Percentiles rank a stretch among this genome's conserved stretches.
These are phyloP conservation scores for Limanda limanda DNA, from an alignment of 2,113 vertebrate genomes.

Conservation along the genomic window DNA sequence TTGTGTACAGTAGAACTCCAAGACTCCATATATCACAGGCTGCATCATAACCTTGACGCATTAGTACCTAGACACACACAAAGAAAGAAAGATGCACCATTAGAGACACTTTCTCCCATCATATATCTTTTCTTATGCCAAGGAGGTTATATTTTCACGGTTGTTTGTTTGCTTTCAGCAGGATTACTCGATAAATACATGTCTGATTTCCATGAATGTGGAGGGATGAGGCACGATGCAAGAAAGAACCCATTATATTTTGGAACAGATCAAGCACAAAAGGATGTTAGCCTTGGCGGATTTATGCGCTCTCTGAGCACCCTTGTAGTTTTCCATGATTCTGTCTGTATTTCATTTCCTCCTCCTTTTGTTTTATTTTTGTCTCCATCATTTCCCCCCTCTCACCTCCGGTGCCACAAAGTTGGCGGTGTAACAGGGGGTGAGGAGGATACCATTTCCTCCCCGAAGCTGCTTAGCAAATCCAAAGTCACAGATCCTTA, in stretches of 20 bases:
- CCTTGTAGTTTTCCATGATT: not conserved
- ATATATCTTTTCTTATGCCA: not conserved
- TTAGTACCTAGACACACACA: constrained; percentile 78
- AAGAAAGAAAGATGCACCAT: constrained; percentile 8
- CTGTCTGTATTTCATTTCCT: not conserved
- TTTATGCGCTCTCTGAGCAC: not conserved
- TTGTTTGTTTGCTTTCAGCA: not conserved
- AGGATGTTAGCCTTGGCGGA: not conserved
- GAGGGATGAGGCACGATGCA: not conserved
- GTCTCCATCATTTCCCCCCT: not conserved
- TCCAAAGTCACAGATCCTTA: constrained; percentile 97
- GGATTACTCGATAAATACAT: not conserved
- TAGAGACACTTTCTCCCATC: not conserved
- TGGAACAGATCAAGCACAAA: not conserved
- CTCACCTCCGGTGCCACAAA: constrained; percentile 98
- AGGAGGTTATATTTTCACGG: not conserved
- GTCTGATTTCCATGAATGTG: not conserved
- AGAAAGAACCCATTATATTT: not conserved
- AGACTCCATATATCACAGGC: constrained; percentile 87
- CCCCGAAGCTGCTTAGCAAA: constrained; percentile 97
- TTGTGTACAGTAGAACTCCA: constrained; percentile 84
- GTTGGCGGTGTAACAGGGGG: constrained; percentile 97
- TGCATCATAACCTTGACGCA: constrained; percentile 86
- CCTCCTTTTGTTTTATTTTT: not conserved
- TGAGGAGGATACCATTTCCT: constrained; percentile 95